These are phyloP conservation scores for Sorex maritimensis DNA, from an alignment of 2,797 vertebrate genomes.

Conservation along the genomic window DNA sequence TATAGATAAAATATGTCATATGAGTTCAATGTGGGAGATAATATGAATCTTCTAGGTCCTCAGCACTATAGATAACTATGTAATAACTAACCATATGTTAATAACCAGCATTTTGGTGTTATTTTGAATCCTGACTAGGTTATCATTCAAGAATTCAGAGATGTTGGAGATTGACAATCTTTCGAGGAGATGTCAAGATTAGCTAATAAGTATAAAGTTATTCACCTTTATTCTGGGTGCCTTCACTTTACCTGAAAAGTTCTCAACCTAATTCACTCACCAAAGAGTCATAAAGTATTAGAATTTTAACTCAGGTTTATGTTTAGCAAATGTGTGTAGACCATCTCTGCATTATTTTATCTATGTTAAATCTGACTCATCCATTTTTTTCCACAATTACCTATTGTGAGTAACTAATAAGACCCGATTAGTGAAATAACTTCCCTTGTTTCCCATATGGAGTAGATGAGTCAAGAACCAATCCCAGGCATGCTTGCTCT, in stretches of 20 bases:
- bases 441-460: background rate
- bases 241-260: background rate
- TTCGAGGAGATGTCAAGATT: background rate
- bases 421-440: background rate
- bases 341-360: background rate
- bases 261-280: background rate
- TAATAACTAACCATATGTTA: slow-evolving; percentile 2
- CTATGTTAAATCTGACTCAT: background rate
- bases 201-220: background rate
- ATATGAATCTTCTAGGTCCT: background rate
- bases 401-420: background rate
- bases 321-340: background rate
- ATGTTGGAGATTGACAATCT: background rate
- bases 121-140: background rate
- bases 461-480: background rate
- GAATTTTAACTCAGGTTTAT: slow-evolving; percentile 34
- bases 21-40: background rate
- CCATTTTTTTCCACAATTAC: background rate
- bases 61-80: background rate
- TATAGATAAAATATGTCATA: background rate
- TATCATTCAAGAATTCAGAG: background rate
- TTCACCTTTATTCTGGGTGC: background rate
- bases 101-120: background rate
- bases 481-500: too few relatives aligned
- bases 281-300: background rate